These are phyloP conservation scores for Pionites leucogaster DNA, from an alignment of 2,113 vertebrate genomes.

Conservation along the genomic window DNA sequence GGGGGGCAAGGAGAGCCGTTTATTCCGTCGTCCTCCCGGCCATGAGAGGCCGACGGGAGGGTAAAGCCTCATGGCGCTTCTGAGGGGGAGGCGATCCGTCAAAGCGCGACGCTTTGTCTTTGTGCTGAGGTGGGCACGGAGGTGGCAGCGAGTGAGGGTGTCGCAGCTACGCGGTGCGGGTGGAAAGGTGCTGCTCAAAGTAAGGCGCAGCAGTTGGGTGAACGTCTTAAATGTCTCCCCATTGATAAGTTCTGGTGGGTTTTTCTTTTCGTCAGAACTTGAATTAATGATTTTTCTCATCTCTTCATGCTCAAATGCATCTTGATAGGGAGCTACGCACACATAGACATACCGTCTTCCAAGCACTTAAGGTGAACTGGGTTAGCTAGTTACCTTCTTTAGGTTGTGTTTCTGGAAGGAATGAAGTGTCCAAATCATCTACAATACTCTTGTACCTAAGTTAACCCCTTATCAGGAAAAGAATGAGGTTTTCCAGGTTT, in stretches of 20 bases:
- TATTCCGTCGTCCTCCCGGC: neutral
- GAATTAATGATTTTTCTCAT: neutral
- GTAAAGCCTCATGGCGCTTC: neutral
- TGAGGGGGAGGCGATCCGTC: neutral
- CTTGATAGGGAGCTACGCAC: neutral
- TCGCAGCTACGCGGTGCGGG: neutral
- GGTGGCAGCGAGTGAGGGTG: neutral
- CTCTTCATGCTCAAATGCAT: neutral
- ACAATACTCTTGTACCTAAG: neutral
- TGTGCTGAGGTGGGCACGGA: neutral
- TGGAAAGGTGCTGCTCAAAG: neutral
- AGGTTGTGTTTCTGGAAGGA: neutral
- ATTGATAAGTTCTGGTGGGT: neutral
- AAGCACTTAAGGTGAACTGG: neutral
- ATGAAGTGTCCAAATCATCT: neutral
- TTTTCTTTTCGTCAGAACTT: neutral
- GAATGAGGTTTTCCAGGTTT: neutral
- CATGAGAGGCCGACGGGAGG: neutral
- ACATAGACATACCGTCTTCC: neutral
- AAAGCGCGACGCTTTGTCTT: neutral
- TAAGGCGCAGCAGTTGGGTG: accelerated
- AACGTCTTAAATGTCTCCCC: neutral
- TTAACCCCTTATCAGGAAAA: neutral
- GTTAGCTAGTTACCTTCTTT: neutral
- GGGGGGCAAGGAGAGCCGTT: accelerated